Conservation (phyloP, 2,113 vertebrate species). For the Dipodomys merriami region DNA sequence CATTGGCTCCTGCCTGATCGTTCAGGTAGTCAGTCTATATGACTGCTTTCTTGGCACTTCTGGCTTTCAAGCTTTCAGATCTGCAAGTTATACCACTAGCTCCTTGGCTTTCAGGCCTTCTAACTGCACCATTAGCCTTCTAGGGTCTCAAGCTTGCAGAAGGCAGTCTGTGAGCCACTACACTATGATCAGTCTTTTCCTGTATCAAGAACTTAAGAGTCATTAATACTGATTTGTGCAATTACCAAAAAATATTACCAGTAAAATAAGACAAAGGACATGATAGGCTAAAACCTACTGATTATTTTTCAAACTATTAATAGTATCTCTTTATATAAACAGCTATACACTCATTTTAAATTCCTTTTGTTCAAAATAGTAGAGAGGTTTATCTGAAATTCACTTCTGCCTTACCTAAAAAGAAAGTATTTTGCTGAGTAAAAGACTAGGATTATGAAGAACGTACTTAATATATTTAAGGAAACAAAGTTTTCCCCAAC, state of each 20-base stretch:
- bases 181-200: too few species aligned
- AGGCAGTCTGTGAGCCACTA: neutral
- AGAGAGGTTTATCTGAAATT: conserved; percentile 3
- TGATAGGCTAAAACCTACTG: neutral
- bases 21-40: neutral
- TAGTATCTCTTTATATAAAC: neutral
- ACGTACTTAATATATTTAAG: conserved; percentile 8
- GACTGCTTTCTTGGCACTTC: neutral
- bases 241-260: neutral
- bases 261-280: conserved; percentile 5
- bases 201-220: neutral
- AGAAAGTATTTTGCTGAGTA: neutral
- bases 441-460: conserved; percentile 15
- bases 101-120: neutral
- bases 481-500: conserved; percentile 24
- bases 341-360: conserved; percentile 12
- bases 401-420: neutral
- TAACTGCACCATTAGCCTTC: neutral
- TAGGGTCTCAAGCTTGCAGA: neutral
- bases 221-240: neutral
- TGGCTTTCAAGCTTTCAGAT: neutral
- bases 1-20: neutral
- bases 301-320: conserved; percentile 38
- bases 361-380: conserved; percentile 27
- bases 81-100: neutral